Evolutionary conservation across 2,888 invertebrate species (phyloP), one percentile per base, ranked within the genome.

Genomic region (Drosophila falleni): DNA sequence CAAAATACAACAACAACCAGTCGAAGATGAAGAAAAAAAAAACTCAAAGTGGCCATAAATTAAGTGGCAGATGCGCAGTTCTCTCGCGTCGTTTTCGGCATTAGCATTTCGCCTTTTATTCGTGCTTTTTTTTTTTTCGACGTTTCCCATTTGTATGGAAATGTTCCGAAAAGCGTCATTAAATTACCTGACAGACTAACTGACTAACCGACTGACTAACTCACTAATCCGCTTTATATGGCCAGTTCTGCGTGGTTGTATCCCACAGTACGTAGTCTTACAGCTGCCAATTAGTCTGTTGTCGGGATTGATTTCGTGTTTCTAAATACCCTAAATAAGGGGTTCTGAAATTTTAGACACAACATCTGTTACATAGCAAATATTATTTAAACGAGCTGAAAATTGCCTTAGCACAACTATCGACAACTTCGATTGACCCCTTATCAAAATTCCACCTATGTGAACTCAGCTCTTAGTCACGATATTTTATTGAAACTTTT

Each of bases 21-120:
- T 26, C 46, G 23, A 11, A 23, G 44, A 29, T 2, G 33, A n/a
- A 64, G 26, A 60, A 44, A 41, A 54, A 41, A 54, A 50, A 62
- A 15, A 55, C 39, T 49, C 41, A 56, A 68, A 64, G 49, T 68
- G 77, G 64, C 60, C 55, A 78, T 78, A 78, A 78, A 78, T 78
- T 78, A 80, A 62, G 71, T 47, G 65, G 71, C 76, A 77, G 76
- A 77, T 77, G 76, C 76, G 76, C 76, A 77, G 76, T 79, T 77
- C 76, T 77, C 75, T 49, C 58, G 61, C 53, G 50, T 46, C 59
- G 50, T 19, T 26, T 35, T 80, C 62, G 66, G 50, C 66, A 80
- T 80, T 78, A 80, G 68, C 77, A 80, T 78, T 78, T 80, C 63
- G 77, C 69, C 50, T 61, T 61, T 51, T 41, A n/a, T 44, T 5